phyloP scores from a whole-genome alignment of 2,113 vertebrate species.

The Lontra canadensis region DNA sequence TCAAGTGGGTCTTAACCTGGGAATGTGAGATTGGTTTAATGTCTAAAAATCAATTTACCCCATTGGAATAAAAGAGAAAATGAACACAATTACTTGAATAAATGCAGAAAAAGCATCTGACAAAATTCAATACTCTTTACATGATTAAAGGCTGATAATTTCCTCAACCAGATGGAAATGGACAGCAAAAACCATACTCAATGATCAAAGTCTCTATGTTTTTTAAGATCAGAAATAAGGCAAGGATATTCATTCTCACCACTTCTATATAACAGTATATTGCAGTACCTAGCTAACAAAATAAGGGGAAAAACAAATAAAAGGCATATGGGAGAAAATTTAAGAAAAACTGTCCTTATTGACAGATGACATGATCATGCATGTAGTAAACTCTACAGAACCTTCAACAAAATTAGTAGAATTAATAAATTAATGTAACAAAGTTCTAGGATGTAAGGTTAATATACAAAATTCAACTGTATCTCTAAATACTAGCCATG shows the following conservation, averaged over 20 bases:
- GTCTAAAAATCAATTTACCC: neutral
- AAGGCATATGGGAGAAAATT: neutral
- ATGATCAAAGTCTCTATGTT: neutral
- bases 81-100: neutral
- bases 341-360: neutral
- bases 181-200: neutral
- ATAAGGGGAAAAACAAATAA: neutral
- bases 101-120: neutral
- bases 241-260: neutral
- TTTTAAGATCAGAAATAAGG: neutral
- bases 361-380: neutral
- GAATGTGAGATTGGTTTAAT: neutral
- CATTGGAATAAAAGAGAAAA: neutral
- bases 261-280: neutral
- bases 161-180: constrained; percentile 10
- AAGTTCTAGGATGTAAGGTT: neutral
- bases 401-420: neutral
- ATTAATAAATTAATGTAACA: neutral
- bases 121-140: constrained; percentile 1
- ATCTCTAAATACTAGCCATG: neutral
- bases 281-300: neutral
- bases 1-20: neutral
- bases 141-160: neutral
- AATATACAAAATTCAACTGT: neutral
- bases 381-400: neutral